A percentile compares a stretch with the other conserved stretches of the same genome.
Conservation (phyloP, 2,888 invertebrate species). For the Macrosiphum euphorbiae region DNA sequence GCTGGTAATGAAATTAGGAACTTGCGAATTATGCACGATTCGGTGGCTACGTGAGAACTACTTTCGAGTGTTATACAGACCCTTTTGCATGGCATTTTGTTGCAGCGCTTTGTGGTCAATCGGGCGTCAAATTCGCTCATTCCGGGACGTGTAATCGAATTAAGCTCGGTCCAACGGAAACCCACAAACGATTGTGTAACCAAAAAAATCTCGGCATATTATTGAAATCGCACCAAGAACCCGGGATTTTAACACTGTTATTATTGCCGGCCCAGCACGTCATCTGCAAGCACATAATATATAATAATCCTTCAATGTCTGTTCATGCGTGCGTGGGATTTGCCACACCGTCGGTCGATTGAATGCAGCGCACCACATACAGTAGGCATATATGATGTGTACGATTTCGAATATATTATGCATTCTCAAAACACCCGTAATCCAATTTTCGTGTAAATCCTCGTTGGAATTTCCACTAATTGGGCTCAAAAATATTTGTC, state of each 20-base stretch:
- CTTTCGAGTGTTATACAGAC: slow-evolving; percentile 13
- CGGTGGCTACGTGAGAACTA: slow-evolving; percentile 51
- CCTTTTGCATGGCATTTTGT: background rate
- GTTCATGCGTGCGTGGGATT: slow-evolving; percentile 64
- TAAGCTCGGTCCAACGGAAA: slow-evolving; percentile 61
- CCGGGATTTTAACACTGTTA: slow-evolving; percentile 51
- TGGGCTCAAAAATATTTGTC: slow-evolving; percentile 8
- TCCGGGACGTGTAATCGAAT: slow-evolving; percentile 59
- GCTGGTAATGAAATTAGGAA: slow-evolving; percentile 40
- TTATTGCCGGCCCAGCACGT: slow-evolving; percentile 52
- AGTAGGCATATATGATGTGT: background rate
- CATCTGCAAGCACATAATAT: background rate
- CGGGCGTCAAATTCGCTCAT: slow-evolving; percentile 58
- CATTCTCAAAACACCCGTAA: slow-evolving; percentile 20
- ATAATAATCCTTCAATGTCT: slow-evolving; percentile 50
- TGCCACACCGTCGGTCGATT: slow-evolving; percentile 30
- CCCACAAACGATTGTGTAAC: slow-evolving; percentile 64
- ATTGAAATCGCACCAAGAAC: slow-evolving; percentile 37
- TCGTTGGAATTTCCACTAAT: slow-evolving; percentile 43
- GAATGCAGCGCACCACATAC: background rate
- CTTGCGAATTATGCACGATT: slow-evolving; percentile 26
- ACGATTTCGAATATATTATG: background rate
- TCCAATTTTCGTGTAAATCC: slow-evolving; percentile 51
- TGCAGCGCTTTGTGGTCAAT: slow-evolving; percentile 48
- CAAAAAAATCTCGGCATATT: slow-evolving; percentile 38